phyloP scores from a whole-genome alignment of 1,140 invertebrate genomes.

The Trichonephila clavipes region DNA sequence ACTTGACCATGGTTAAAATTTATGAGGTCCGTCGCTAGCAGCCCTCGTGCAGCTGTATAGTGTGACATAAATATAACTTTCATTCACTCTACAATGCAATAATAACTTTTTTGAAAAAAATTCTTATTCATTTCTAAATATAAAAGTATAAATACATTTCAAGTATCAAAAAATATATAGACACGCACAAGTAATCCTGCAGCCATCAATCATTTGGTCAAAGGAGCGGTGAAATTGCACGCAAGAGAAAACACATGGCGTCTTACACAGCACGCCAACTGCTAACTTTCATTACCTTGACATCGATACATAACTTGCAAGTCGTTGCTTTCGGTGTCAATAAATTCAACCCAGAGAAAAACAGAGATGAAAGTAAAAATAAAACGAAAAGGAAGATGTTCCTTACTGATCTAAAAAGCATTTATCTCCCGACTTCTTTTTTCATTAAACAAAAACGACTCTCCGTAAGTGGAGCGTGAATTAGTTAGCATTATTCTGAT shows the following conservation, averaged over 20 bases:
- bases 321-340: conserved; percentile 9
- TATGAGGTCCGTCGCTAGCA: too few relatives aligned
- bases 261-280: neutral
- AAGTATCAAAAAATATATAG: neutral
- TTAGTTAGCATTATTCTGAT: neutral
- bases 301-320: conserved; percentile 2
- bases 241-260: neutral
- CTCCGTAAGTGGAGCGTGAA: neutral
- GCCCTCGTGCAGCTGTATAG: too few relatives aligned
- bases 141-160: neutral
- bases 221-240: neutral
- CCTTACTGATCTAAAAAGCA: neutral
- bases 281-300: neutral
- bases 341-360: neutral
- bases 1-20: too few relatives aligned
- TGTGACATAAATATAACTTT: too few relatives aligned
- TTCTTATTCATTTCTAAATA: too few relatives aligned
- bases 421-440: neutral
- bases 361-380: neutral
- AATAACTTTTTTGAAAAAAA: too few relatives aligned
- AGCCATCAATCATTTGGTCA: neutral
- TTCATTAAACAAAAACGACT: neutral
- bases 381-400: neutral
- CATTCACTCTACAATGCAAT: too few relatives aligned
- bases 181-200: neutral